Evolutionary conservation across 2,797 vertebrate genomes (phyloP).

Genomic region (Cyprinella venusta): DNA sequence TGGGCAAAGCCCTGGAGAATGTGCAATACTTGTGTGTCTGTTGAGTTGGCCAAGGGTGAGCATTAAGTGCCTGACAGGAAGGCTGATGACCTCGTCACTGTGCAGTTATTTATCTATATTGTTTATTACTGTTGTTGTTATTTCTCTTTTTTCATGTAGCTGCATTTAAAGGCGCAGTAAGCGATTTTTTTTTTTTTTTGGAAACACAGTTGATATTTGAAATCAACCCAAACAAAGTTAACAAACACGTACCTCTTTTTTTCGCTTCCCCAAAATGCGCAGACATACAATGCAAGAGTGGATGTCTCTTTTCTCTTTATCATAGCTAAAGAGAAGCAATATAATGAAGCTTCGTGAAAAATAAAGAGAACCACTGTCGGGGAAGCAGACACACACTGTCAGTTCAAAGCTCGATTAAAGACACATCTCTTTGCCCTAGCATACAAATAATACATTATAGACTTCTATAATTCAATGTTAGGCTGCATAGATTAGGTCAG

Average conservation of each 20-base stretch:
- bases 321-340: no score
- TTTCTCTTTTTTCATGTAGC: not conserved
- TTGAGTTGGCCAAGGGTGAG: conserved; percentile 5
- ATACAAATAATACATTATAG: no score
- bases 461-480: no score
- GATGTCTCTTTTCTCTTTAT: not conserved
- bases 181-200: not conserved
- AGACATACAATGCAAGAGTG: not conserved
- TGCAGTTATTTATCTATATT: not conserved
- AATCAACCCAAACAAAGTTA: no score
- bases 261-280: not conserved
- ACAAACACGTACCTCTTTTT: no score
- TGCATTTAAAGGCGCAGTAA: not conserved
- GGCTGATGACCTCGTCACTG: not conserved
- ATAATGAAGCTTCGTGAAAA: no score
- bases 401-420: no score
- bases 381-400: no score
- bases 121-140: not conserved
- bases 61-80: not conserved
- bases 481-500: no score
- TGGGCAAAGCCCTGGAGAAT: conserved; percentile 32
- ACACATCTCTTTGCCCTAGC: no score
- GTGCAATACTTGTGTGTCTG: conserved; percentile 24
- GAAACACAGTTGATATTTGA: no score
- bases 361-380: no score